Percentiles rank a stretch among this genome's conserved stretches.
phyloP scores from a whole-genome alignment of 2,888 invertebrate species.

The Apeira syringaria region DNA sequence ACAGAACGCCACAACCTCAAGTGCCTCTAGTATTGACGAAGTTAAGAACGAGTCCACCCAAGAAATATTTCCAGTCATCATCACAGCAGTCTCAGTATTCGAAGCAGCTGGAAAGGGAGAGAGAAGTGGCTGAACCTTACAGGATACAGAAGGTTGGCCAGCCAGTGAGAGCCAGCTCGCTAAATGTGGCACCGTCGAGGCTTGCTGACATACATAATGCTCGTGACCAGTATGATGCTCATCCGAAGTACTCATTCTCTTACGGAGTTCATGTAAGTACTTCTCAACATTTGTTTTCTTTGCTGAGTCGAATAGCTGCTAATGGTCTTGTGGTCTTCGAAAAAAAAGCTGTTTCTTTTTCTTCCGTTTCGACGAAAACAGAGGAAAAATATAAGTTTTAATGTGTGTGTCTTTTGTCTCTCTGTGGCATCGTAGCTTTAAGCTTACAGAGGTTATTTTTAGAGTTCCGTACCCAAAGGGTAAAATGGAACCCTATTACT shows the following conservation, averaged over 20 bases:
- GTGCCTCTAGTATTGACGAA: conserved; percentile 15
- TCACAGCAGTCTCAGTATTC: neutral
- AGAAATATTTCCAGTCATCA: conserved; percentile 12
- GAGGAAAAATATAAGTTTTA: no score
- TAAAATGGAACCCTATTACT: no score
- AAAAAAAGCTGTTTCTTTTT: no score
- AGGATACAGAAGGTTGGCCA: conserved; percentile 41
- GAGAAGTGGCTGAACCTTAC: conserved; percentile 31
- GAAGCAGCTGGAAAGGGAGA: conserved; percentile 5
- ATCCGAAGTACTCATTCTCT: conserved; percentile 58
- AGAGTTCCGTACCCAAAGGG: no score
- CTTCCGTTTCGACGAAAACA: no score
- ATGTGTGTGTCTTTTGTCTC: no score
- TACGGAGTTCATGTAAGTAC: conserved; percentile 70
- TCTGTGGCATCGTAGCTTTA: no score
- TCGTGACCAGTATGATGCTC: conserved; percentile 39
- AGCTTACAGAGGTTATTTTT: no score
- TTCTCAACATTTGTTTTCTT: neutral
- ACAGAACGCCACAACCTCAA: conserved; percentile 11
- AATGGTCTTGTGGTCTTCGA: no score
- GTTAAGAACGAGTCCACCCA: conserved; percentile 10
- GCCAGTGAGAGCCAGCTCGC: conserved; percentile 39
- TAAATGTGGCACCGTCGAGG: conserved; percentile 43
- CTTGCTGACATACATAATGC: conserved; percentile 25
- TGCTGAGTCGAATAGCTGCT: no score